Percentiles rank a stretch among this genome's conserved stretches.
Evolutionary conservation across 2,888 invertebrate species (phyloP).

Genomic region (Drosophila histrio): DNA sequence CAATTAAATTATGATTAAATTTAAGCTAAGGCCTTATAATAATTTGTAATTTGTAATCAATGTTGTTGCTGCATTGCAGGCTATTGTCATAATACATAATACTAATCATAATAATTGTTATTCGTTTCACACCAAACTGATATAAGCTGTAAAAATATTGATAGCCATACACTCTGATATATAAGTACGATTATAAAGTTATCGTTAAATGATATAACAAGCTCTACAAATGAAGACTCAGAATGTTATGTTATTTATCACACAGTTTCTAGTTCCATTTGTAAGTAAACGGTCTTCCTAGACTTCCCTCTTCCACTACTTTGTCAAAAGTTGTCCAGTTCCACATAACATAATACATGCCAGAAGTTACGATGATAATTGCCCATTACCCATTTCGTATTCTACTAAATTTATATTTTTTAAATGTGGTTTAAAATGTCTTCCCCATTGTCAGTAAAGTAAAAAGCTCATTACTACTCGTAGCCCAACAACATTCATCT

Average conservation of each 20-base stretch:
- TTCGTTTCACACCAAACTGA: constrained; percentile 16
- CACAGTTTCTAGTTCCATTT: not conserved
- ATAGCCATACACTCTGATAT: constrained; percentile 12
- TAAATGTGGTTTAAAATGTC: constrained; percentile 1
- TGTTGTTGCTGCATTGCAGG: constrained; percentile 39
- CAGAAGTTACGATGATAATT: too few species aligned
- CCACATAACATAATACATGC: too few species aligned
- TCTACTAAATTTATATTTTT: too few species aligned
- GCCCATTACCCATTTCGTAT: too few species aligned
- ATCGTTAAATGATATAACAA: not conserved
- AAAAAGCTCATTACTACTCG: not conserved
- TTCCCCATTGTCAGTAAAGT: constrained; percentile 20
- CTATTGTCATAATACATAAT: constrained; percentile 23
- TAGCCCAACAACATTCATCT: constrained; percentile 13
- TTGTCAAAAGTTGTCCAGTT: not conserved
- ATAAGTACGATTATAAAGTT: constrained; percentile 13
- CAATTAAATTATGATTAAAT: constrained; percentile 51
- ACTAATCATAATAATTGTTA: constrained; percentile 2
- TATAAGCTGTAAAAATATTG: constrained; percentile 42
- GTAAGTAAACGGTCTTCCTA: not conserved
- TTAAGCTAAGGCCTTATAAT: constrained; percentile 30
- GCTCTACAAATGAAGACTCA: not conserved
- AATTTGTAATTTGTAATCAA: constrained; percentile 41
- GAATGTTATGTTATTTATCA: not conserved
- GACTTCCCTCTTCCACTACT: not conserved